Evolutionary conservation across 1,140 invertebrate species (phyloP), one percentile per base, ranked within the genome.

Genomic region (Rhagoletis pomonella): DNA sequence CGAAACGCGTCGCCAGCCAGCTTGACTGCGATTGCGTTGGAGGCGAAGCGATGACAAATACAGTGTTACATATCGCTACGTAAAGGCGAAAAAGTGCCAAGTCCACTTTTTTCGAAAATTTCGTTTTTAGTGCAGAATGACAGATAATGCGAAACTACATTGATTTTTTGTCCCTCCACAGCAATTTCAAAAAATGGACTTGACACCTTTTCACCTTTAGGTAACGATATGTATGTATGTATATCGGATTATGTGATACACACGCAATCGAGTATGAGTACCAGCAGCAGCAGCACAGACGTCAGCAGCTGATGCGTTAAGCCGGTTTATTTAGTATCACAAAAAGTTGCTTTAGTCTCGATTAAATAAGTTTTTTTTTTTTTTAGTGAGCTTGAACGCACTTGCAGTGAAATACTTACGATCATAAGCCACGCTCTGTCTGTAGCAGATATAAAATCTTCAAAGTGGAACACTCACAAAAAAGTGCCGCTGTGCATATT

Each of bases 251-350:
- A 81, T 81, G 73, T 55, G 73, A 81, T 55, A 55, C n/a, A 47
- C 47, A 50, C 69, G 69, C 47, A 77, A 55, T 39, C 4, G 17
- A 17, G 69, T n/a, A 39, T n/a, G 29, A 29, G 29, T 29, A 29
- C 29, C 29, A 29, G 29, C 29, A 29, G 29, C 29, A 29, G 29
- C 6, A 42, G 47, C 55, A 47, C 47, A 55, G 73, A 81, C 73
- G 73, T 81, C 73, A 81, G 55, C 73, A 81, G 50, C 73, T 81
- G 73, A 81, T 81, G 73, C 73, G 73, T 55, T 81, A 58, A 81
- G 73, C 47, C 7, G 55, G 19, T 81, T 81, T 12, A 19, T 81
- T 47, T 55, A 29, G 9, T 55, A 17, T 55, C 17, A 55, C 0
- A 67, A 19, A 67, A 19, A 58, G 9, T 81, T n/a, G 19, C 42